Evolutionary conservation across 2,888 invertebrate species (phyloP).

Genomic region (Spatulosminthurus flaviceps): DNA sequence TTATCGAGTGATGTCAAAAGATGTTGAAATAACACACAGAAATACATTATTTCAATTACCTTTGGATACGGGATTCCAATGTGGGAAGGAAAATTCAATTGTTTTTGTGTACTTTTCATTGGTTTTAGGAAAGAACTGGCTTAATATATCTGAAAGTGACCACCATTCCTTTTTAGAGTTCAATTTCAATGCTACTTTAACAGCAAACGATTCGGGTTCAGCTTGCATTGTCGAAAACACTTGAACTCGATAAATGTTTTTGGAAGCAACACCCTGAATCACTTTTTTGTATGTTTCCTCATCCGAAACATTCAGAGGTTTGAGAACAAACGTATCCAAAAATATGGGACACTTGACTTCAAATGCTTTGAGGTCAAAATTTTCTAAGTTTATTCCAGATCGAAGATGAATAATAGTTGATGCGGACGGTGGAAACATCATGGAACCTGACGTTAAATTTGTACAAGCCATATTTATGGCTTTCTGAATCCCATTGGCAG

Average conservation of each 20-base stretch:
- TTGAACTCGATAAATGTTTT: conserved; percentile 54
- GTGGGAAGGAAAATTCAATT: conserved; percentile 52
- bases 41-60: conserved; percentile 43
- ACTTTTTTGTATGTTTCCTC: conserved; percentile 49
- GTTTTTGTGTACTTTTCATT: conserved; percentile 45
- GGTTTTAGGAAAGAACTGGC: conserved; percentile 54
- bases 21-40: too few relatives aligned
- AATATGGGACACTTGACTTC: conserved; percentile 53
- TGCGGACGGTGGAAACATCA: conserved; percentile 51
- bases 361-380: conserved; percentile 40
- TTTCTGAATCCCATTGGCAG: conserved; percentile 48
- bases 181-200: conserved; percentile 50
- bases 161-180: conserved; percentile 56
- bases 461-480: conserved; percentile 55
- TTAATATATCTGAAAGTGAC: conserved; percentile 55
- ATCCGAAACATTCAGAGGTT: conserved; percentile 29
- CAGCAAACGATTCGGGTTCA: conserved; percentile 53
- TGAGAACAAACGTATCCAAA: conserved; percentile 50
- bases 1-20: too few relatives aligned
- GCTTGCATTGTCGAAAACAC: conserved; percentile 45
- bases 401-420: conserved; percentile 53
- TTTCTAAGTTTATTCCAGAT: conserved; percentile 37
- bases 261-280: conserved; percentile 46
- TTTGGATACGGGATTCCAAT: conserved; percentile 53
- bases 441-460: conserved; percentile 44